Base-by-base conservation (phyloP, 2,797 vertebrate species). In the Hafferia zeledoni region DNA sequence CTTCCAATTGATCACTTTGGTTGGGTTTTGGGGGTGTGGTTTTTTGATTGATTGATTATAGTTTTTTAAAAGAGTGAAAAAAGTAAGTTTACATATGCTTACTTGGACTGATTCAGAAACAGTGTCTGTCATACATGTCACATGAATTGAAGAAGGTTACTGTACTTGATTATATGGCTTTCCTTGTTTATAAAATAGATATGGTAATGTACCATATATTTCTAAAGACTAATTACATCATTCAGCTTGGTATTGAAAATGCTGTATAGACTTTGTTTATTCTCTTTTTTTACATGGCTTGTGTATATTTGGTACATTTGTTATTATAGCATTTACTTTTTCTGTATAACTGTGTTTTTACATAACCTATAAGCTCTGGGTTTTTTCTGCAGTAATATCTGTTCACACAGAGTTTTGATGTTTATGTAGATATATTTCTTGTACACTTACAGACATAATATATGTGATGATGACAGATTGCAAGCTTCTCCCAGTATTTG, bases 401-500 rank as follows among this genome's bases (percentile, higher is more conserved):
- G 12, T 67, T 82, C 35, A 20, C 15, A 41, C 5, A 37, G 35
- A 50, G 14, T 15, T 75, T 72, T 84, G 37, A 59, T 6, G 1
- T 80, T 24, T 74, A 35, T 30, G 13, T 56, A 74, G 61, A 43
- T 63, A 31, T 50, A 59, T 59, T 78, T 83, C 35, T 90, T 33
- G 30, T 75, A 47, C 17, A 10, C 25, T 63, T 76, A 56, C 7
- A 52, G 37, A 72, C 30, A 49, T 79, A 37, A 52, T 93, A 17
- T 50, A 50, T 56, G 35, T 84, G 52, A 70, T 13, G 9, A 57
- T 92, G 72, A 87, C 44, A 81, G 52, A 74, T 41, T 89, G 55
- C 44, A 77, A 63, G 28, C 61, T 61, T 90, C 49, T 93, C 70
- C 77, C 90, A 72, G 30, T 90, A 27, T 89, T 79, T 96, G 57